Base-by-base conservation (phyloP, 2,113 vertebrate genomes). In the Brachypteracias leptosomus region DNA sequence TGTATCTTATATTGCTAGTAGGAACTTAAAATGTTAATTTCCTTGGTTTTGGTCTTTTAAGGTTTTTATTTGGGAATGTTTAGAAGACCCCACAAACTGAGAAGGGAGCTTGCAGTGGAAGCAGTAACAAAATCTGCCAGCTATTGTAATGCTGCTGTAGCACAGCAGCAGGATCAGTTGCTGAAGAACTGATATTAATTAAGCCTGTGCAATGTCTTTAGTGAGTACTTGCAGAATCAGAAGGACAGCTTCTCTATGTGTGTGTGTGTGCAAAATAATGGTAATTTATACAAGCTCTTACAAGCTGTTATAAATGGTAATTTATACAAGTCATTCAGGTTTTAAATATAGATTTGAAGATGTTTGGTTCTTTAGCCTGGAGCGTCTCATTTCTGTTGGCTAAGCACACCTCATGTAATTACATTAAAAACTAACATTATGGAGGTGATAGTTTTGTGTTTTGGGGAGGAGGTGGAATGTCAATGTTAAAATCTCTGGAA, bases 261-360 rank as follows among this genome's bases (percentile, higher is more conserved):
- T 58, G n/a, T 75, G 51, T 35, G 17, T 6, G 10, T 0, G 3
- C 67, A 71, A 4, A 38, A 29, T 70, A 84, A 38, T 70, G 88
- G 54, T 95, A 91, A 91, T 91, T n/a, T 89, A 85, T n/a, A 25
- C 31, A 40, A 79, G 51, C 76, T 58, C 42, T 89, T 81, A 9
- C 6, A 59, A n/a, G n/a, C n/a, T n/a, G n/a, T n/a, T n/a, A n/a
- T n/a, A n/a, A n/a, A n/a, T n/a, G n/a, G n/a, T n/a, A n/a, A n/a
- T n/a, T n/a, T n/a, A n/a, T n/a, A n/a, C n/a, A n/a, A n/a, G 87
- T 71, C 47, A 47, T 85, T 87, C 47, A 68, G 5, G 49, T 82
- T 91, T 91, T 85, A 91, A 88, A 93, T n/a, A n/a, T 91, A 72
- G 82, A 85, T 90, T 78, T 91, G 82, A 44, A 85, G 61, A 90